Evolutionary conservation across 2,113 vertebrate species (phyloP).

Genomic region (Patagioenas fasciata): DNA sequence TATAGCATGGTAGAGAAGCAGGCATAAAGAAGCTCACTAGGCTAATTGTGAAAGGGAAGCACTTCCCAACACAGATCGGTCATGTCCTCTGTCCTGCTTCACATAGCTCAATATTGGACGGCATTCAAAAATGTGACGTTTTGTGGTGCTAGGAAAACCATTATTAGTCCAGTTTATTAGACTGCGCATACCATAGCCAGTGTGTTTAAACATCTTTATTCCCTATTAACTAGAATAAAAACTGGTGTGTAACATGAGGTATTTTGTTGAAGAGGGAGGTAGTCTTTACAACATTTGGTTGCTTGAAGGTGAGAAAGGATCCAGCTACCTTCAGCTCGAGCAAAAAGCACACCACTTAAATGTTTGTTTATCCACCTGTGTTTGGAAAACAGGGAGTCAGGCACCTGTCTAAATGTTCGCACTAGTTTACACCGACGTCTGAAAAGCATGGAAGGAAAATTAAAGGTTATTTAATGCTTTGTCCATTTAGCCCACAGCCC

Average conservation of each 20-base stretch:
- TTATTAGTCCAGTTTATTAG: neutral
- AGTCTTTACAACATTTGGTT: neutral
- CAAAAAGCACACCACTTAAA: neutral
- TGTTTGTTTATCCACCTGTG: neutral
- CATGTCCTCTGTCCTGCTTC: neutral
- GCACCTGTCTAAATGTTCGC: neutral
- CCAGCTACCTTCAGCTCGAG: neutral
- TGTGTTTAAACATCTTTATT: neutral
- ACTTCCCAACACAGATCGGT: neutral
- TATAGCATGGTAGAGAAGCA: fast-evolving
- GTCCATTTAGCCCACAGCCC: neutral
- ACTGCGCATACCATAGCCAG: neutral
- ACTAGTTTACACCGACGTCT: neutral
- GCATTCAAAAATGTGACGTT: fast-evolving
- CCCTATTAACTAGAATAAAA: neutral
- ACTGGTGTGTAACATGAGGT: neutral
- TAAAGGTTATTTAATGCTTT: neutral
- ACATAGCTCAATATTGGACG: neutral
- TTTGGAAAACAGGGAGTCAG: neutral
- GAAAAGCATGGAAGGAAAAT: neutral
- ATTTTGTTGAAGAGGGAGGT: neutral
- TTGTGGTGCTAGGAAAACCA: neutral
- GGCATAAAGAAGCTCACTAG: neutral
- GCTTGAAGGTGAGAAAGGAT: neutral
- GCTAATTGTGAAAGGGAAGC: neutral